Evolutionary conservation across 1,140 invertebrate species (phyloP), one percentile per base, ranked within the genome.

Genomic region (Drosophila parabipectinata): DNA sequence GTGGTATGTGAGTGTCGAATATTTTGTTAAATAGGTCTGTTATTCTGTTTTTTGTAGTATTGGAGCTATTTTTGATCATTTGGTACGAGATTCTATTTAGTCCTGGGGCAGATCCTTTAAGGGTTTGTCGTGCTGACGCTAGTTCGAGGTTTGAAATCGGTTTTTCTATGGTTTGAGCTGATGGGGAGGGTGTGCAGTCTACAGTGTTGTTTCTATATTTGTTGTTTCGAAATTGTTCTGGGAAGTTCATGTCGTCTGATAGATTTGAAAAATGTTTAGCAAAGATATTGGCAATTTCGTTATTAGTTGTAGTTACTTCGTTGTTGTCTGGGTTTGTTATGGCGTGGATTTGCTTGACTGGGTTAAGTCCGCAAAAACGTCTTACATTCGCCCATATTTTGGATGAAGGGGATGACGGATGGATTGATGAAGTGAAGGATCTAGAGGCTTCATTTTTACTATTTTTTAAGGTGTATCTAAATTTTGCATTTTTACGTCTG

Each of bases 1-100:
- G 44, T 34, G 44, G 14, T 58, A 64, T 64, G 54, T 32, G 62
- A 28, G 2, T 59, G 32, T 59, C 28, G 5, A 59, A 59, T 18
- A 66, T 66, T 15, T 47, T 21, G 9, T 47, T 18, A 10, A 47
- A 47, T 21, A 47, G 44, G 15, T 0, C 15, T 47, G 14, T 47
- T 18, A 47, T 47, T 47, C 18, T 47, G 18, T 47, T 28, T 28
- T 28, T 28, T 47, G 15, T 47, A 2, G 5, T 24, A 9, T 6
- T 18, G 44, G 41, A 18, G 41, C 41, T 47, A 47, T 47, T 47
- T 47, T 47, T 47, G 2, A 47, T 47, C 44, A 47, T 47, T 47
- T 18, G 9, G 9, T 47, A 24, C 37, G 37, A 41, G 34, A 54
- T 32, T 54, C 52, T 21, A 9, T 47, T 47, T 2, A 24, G 44